Evolutionary conservation across 1,140 invertebrate genomes (phyloP).

Genomic region (Delia radicum): DNA sequence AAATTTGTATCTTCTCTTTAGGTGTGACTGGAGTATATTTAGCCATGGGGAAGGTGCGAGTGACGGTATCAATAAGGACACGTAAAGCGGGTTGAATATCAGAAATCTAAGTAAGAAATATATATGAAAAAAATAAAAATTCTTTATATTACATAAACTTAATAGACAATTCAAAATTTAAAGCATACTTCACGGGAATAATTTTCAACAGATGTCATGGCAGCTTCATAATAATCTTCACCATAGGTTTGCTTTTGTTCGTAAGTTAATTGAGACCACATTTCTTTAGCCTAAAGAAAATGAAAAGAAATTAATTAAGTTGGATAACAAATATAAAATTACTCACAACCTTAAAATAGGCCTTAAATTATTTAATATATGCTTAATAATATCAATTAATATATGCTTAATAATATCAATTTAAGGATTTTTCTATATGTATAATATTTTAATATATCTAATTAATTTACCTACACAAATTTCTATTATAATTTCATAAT

Average conservation of each 20-base stretch:
- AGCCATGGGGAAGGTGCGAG: conserved; percentile 74
- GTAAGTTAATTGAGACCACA: conserved; percentile 75
- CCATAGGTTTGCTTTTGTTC: conserved; percentile 76
- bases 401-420: no score
- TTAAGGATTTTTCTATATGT: no score
- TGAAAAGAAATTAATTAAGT: background rate
- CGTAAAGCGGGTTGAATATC: conserved; percentile 71
- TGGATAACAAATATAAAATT: conserved; percentile 22
- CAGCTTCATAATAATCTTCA: conserved; percentile 77
- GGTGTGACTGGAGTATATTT: conserved; percentile 78
- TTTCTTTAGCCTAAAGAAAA: conserved; percentile 67
- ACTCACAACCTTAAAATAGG: background rate
- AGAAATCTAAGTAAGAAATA: conserved; percentile 68
- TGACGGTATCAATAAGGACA: conserved; percentile 72
- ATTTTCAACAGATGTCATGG: conserved; percentile 72
- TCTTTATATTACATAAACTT: background rate
- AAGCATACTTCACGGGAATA: conserved; percentile 66
- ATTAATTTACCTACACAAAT: no score
- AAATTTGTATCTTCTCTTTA: conserved; percentile 72
- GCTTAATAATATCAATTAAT: background rate
- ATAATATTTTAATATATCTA: no score
- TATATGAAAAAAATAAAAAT: conserved; percentile 31
- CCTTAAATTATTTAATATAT: background rate
- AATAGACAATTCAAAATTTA: background rate
- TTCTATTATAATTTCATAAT: no score